phyloP scores from a whole-genome alignment of 2,797 vertebrate species.

The Paratrypauchen microcephalus region DNA sequence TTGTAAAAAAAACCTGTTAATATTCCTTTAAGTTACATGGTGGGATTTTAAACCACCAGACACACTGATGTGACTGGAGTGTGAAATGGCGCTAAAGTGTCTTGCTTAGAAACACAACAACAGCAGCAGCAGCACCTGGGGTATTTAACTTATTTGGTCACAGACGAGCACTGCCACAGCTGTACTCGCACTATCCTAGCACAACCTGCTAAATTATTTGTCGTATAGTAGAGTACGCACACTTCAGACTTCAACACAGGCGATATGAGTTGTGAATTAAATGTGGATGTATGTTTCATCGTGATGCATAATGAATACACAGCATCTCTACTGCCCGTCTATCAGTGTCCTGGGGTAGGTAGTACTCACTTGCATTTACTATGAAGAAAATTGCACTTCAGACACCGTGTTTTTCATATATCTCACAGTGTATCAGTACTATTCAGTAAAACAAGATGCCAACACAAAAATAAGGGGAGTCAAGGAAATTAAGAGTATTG shows the following conservation, averaged over 20 bases:
- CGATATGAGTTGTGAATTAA: not conserved
- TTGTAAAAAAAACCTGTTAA: too few relatives aligned
- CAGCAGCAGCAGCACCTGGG: not conserved
- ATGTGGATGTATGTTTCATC: not conserved
- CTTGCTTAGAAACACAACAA: not conserved
- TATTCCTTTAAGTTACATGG: too few relatives aligned
- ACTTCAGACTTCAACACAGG: not conserved
- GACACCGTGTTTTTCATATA: too few relatives aligned
- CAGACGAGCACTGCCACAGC: not conserved
- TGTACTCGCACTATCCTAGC: not conserved
- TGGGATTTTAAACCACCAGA: not conserved
- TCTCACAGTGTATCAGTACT: too few relatives aligned
- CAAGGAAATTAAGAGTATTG: too few relatives aligned
- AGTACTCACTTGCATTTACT: too few relatives aligned
- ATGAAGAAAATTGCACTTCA: too few relatives aligned
- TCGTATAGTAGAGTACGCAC: not conserved
- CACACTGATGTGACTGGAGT: not conserved
- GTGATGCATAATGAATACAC: not conserved
- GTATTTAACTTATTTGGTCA: not conserved
- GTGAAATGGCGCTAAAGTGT: not conserved
- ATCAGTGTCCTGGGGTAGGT: too few relatives aligned
- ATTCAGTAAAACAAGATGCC: too few relatives aligned
- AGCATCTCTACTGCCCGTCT: too few relatives aligned
- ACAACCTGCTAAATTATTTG: not conserved
- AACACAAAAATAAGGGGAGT: too few relatives aligned